A percentile compares a stretch with the other conserved stretches of the same genome.
Conservation (phyloP, 2,797 vertebrate genomes). For the Poeciliopsis turneri region DNA sequence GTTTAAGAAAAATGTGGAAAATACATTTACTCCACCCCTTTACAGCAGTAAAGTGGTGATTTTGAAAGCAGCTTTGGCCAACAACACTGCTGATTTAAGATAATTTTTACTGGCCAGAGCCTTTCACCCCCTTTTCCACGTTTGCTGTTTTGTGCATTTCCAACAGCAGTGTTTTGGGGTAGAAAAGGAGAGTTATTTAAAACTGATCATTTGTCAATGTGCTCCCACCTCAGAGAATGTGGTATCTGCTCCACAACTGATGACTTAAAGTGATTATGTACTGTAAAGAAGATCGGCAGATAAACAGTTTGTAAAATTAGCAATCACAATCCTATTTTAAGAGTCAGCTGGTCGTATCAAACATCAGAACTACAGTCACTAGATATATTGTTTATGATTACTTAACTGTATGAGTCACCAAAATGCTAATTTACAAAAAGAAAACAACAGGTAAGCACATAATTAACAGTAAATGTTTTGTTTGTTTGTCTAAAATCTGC, state of each 20-base stretch:
- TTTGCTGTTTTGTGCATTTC: neutral
- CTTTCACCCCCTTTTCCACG: neutral
- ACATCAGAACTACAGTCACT: neutral
- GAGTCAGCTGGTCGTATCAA: neutral
- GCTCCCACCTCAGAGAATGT: neutral
- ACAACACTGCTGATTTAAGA: neutral
- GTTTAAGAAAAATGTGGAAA: neutral
- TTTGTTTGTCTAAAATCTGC: neutral
- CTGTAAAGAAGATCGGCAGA: neutral
- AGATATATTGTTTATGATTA: neutral
- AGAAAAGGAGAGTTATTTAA: neutral
- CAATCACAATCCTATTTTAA: neutral
- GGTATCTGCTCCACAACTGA: neutral
- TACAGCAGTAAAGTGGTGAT: neutral
- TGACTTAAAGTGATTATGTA: neutral
- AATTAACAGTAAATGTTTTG: too few relatives aligned
- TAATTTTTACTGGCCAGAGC: neutral
- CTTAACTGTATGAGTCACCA: neutral
- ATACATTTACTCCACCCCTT: neutral
- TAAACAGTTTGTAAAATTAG: neutral
- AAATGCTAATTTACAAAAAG: neutral
- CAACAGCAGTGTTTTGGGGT: neutral
- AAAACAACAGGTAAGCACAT: neutral
- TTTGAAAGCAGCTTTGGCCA: neutral
- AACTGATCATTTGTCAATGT: neutral